Conservation (phyloP, 2,888 invertebrate genomes). For the Papilio elwesi region DNA sequence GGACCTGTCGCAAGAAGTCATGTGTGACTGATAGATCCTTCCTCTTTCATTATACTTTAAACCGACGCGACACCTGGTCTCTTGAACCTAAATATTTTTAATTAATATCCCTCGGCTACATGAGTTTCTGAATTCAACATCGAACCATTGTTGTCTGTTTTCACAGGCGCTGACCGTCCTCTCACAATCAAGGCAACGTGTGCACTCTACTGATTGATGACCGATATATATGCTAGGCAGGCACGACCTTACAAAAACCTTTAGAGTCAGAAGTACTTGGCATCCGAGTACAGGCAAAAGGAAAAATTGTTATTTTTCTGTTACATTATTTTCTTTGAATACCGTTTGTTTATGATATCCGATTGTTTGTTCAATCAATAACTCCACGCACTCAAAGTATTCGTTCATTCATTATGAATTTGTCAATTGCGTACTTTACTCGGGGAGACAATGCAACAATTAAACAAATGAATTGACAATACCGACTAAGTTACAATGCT, state of each 20-base stretch:
- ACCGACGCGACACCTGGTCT: neutral
- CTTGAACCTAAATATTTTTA: neutral
- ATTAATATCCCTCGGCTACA: neutral
- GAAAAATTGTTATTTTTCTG: neutral
- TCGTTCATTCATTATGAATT: slow-evolving; percentile 9
- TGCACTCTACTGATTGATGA: too few species aligned
- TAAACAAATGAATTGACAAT: neutral
- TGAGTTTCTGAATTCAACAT: too few species aligned
- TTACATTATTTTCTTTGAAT: too few species aligned
- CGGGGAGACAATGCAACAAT: slow-evolving; percentile 13
- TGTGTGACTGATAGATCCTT: slow-evolving; percentile 40
- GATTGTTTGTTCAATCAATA: neutral
- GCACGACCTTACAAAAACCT: too few species aligned
- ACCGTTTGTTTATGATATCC: neutral
- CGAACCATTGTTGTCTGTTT: too few species aligned
- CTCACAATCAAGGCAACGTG: too few species aligned
- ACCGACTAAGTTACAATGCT: too few species aligned
- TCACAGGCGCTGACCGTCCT: too few species aligned
- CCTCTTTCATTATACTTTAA: slow-evolving; percentile 7
- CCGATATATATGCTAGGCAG: too few species aligned
- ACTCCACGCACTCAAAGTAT: neutral
- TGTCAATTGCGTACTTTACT: slow-evolving; percentile 1
- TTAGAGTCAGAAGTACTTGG: too few species aligned
- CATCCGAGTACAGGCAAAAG: neutral
- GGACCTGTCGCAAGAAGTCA: slow-evolving; percentile 46